Conservation (phyloP, 2,113 vertebrate species). For the Furnarius figulus region DNA sequence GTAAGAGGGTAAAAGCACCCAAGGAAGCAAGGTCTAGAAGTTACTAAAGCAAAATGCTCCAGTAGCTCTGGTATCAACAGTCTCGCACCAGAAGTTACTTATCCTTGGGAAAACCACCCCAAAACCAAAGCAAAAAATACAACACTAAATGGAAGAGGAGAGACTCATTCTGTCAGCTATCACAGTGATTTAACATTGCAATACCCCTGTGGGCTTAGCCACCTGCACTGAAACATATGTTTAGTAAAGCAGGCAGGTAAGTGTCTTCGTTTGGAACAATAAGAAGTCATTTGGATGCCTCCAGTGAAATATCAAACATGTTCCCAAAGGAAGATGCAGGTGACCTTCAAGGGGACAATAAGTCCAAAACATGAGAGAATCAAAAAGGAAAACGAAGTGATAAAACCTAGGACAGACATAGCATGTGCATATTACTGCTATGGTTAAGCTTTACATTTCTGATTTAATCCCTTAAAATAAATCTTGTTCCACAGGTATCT, state of each 20-base stretch:
- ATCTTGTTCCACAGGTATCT: background rate
- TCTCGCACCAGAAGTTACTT: background rate
- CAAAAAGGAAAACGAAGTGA: background rate
- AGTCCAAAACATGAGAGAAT: background rate
- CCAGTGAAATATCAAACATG: slow-evolving; percentile 51
- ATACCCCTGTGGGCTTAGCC: slow-evolving; percentile 41
- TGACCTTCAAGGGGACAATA: slow-evolving; percentile 42
- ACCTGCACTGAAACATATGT: slow-evolving; percentile 60
- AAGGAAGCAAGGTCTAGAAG: background rate
- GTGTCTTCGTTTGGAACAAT: slow-evolving; percentile 2
- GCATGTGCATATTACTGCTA: background rate
- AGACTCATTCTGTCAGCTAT: slow-evolving; percentile 46
- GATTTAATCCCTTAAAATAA: background rate
- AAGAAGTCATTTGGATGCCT: slow-evolving; percentile 36
- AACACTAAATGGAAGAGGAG: background rate
- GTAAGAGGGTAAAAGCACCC: background rate
- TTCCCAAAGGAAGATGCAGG: slow-evolving; percentile 29
- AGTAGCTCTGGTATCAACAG: background rate
- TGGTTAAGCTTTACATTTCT: background rate
- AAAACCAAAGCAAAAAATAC: slow-evolving; percentile 21
- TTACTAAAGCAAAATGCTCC: background rate
- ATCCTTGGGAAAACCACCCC: background rate
- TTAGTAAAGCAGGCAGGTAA: slow-evolving; percentile 42
- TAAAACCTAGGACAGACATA: background rate
- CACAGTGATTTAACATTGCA: slow-evolving; percentile 33